These are phyloP conservation scores for Brachionus koreanus DNA, from an alignment of 1,140 invertebrate genomes.

Conservation along the genomic window DNA sequence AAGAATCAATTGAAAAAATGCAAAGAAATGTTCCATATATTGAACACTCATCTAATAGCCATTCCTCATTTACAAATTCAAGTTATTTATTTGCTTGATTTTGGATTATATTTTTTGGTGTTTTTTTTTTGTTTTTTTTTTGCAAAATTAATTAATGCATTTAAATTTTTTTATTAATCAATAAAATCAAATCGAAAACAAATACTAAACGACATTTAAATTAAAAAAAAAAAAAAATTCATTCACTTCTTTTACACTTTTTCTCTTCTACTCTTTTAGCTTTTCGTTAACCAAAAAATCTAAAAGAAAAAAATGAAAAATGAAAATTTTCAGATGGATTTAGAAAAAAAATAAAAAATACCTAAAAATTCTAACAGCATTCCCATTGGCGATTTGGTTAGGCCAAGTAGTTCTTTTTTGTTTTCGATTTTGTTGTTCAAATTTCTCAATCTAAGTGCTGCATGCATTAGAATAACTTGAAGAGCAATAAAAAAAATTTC, in stretches of 20 bases:
- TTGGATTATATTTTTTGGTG: not conserved
- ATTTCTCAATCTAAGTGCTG: slow-evolving; percentile 72
- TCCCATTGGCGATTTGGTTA: slow-evolving; percentile 75
- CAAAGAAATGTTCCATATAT: not conserved
- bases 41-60: slow-evolving; percentile 4
- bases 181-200: no score
- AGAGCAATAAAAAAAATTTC: slow-evolving; percentile 11
- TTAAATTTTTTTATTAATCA: not conserved
- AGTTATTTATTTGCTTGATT: not conserved
- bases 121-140: not conserved
- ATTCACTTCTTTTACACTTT: no score
- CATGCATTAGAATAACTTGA: slow-evolving; percentile 72
- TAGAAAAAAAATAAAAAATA: no score
- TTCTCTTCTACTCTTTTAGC: not conserved
- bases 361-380: slow-evolving; percentile 71
- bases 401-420: slow-evolving; percentile 70
- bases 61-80: slow-evolving; percentile 9
- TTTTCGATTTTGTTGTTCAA: slow-evolving; percentile 75
- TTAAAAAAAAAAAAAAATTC: not conserved
- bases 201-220: not conserved
- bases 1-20: slow-evolving; percentile 31
- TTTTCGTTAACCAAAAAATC: slow-evolving; percentile 11
- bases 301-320: not conserved
- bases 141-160: not conserved
- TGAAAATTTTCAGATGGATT: no score